phyloP scores from a whole-genome alignment of 2,888 invertebrate species.

The Drosophila mercatorum region DNA sequence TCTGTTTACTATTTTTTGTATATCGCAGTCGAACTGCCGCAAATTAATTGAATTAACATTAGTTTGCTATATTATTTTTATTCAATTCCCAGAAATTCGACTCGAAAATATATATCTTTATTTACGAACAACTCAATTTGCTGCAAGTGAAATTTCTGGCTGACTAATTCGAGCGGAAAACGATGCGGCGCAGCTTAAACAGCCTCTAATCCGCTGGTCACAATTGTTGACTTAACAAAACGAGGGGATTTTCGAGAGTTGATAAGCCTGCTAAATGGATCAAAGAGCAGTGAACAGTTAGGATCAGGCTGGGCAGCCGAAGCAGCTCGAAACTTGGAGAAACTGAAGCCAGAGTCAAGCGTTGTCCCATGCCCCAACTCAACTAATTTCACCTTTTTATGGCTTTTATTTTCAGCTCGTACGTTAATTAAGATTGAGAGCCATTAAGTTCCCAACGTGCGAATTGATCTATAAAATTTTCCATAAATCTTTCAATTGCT shows the following conservation, averaged over 20 bases:
- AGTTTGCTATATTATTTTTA: slow-evolving; percentile 23
- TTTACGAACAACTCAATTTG: slow-evolving; percentile 15
- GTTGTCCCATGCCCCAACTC: background rate
- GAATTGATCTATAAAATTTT: slow-evolving; percentile 58
- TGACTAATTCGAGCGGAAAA: slow-evolving; percentile 26
- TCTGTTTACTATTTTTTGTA: background rate
- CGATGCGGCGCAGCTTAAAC: slow-evolving; percentile 2
- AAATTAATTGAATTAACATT: slow-evolving; percentile 50
- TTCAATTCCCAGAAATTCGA: slow-evolving; percentile 40
- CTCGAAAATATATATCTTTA: slow-evolving; percentile 17
- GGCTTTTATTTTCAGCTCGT: background rate
- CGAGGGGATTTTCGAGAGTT: background rate
- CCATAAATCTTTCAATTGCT: slow-evolving; percentile 52
- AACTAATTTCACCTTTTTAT: background rate
- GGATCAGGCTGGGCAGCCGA: background rate
- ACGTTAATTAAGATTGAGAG: slow-evolving; percentile 1
- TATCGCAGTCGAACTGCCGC: background rate
- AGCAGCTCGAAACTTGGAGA: background rate
- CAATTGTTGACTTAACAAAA: slow-evolving; percentile 13
- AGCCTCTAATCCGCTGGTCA: slow-evolving; percentile 22
- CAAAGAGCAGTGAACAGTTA: background rate
- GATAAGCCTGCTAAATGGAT: slow-evolving; percentile 6
- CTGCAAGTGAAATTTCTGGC: slow-evolving; percentile 18
- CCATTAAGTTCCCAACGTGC: slow-evolving; percentile 33
- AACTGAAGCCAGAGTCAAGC: background rate